phyloP scores from a whole-genome alignment of 2,113 vertebrate species.

The Macrotus californicus region DNA sequence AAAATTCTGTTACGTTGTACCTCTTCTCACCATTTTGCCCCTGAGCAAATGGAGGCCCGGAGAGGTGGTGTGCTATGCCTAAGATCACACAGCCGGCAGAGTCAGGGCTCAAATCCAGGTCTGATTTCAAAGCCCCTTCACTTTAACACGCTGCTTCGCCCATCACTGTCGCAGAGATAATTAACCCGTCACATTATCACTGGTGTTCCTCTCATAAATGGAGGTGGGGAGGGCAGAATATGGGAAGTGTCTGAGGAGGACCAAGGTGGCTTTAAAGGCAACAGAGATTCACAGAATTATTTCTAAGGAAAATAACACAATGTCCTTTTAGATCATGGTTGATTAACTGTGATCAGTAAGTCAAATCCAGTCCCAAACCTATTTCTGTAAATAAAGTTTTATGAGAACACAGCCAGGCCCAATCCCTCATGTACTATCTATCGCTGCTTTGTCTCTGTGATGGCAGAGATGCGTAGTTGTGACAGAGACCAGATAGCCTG shows the following conservation, averaged over 20 bases:
- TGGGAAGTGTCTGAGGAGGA: not conserved
- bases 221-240: not conserved
- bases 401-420: not conserved
- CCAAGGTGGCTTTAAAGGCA: not conserved
- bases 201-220: not conserved
- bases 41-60: not conserved
- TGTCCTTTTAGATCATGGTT: not conserved
- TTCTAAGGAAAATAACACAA: constrained; percentile 36
- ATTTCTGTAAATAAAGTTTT: constrained; percentile 55
- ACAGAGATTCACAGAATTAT: constrained; percentile 27
- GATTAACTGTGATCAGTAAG: not conserved
- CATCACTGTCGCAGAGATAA: not conserved
- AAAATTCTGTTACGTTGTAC: not conserved
- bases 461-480: not conserved
- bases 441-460: not conserved
- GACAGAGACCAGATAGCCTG: not conserved
- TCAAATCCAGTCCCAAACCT: not conserved
- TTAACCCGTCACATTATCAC: not conserved
- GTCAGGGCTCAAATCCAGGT: not conserved
- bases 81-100: not conserved
- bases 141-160: not conserved
- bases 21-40: not conserved
- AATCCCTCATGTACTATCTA: not conserved
- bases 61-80: not conserved
- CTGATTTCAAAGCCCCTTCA: not conserved